Percentiles rank a stretch among this genome's conserved stretches.
Evolutionary conservation across 2,888 invertebrate species (phyloP).

Genomic region (Adelphocoris suturalis): DNA sequence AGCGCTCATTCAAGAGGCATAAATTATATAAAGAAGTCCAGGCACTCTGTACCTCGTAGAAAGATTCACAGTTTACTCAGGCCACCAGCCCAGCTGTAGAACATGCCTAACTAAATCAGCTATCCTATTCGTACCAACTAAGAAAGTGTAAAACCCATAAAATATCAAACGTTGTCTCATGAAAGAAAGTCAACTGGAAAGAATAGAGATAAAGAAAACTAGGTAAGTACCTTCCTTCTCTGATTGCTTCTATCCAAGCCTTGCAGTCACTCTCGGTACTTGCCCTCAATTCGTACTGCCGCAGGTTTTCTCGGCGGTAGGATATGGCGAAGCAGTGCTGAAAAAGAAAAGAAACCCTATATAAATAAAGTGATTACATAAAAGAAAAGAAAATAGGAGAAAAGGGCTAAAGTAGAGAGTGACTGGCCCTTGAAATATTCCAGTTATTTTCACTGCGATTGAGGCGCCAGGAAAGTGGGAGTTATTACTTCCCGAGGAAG

Average conservation of each 20-base stretch:
- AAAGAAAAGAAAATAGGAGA: neutral
- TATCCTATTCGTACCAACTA: no score
- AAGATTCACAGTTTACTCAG: no score
- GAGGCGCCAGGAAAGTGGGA: neutral
- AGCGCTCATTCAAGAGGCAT: no score
- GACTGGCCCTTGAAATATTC: neutral
- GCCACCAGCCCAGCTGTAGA: no score
- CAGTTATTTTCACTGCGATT: conserved; percentile 13
- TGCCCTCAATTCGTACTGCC: conserved; percentile 92
- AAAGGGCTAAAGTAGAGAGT: neutral
- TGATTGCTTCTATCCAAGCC: conserved; percentile 93
- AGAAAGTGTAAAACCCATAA: no score
- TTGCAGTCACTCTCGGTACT: conserved; percentile 92
- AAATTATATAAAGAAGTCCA: no score
- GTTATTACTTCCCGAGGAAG: neutral
- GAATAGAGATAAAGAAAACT: no score
- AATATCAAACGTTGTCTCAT: no score
- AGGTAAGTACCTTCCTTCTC: conserved; percentile 87
- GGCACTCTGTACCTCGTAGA: no score
- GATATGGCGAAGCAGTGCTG: conserved; percentile 94
- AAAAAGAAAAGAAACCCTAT: conserved; percentile 76
- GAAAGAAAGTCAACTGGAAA: no score
- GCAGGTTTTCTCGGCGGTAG: conserved; percentile 90
- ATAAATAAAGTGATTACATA: neutral
- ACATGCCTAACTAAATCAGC: no score